Conservation (phyloP, 1,140 invertebrate genomes). For the Uloborus diversus region DNA sequence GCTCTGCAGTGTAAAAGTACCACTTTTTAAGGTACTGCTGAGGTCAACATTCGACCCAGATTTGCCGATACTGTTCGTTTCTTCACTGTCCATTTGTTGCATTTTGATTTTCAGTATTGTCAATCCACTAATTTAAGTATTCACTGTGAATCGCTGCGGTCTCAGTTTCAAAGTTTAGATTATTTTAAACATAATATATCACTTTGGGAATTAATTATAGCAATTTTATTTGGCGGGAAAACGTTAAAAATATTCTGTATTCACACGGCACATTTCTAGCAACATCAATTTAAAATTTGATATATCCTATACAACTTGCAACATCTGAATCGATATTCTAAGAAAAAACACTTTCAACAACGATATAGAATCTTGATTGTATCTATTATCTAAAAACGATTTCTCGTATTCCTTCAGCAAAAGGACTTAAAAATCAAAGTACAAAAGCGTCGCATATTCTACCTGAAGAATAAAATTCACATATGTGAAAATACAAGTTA, state of each 20-base stretch:
- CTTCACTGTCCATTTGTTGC: conserved; percentile 11
- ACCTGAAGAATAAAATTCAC: too few relatives aligned
- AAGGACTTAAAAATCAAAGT: too few relatives aligned
- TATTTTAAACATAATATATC: neutral
- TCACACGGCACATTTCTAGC: neutral
- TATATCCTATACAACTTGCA: neutral
- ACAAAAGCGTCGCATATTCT: too few relatives aligned
- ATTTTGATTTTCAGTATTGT: neutral
- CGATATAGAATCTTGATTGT: too few relatives aligned
- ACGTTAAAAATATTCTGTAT: neutral
- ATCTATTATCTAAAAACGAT: too few relatives aligned
- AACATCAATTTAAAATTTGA: neutral
- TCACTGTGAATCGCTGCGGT: neutral
- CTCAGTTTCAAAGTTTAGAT: neutral
- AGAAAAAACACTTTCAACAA: too few relatives aligned
- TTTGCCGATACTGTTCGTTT: neutral
- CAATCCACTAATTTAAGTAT: neutral
- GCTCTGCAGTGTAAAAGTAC: neutral
- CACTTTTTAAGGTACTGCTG: neutral
- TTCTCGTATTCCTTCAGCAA: too few relatives aligned
- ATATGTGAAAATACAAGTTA: too few relatives aligned
- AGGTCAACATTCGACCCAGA: conserved; percentile 6
- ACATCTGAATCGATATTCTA: too few relatives aligned
- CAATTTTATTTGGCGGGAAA: neutral
- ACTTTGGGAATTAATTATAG: neutral